A percentile compares a stretch with the other conserved stretches of the same genome.
phyloP scores from a whole-genome alignment of 2,797 vertebrate species.

The Typhlichthys eigenmanni region DNA sequence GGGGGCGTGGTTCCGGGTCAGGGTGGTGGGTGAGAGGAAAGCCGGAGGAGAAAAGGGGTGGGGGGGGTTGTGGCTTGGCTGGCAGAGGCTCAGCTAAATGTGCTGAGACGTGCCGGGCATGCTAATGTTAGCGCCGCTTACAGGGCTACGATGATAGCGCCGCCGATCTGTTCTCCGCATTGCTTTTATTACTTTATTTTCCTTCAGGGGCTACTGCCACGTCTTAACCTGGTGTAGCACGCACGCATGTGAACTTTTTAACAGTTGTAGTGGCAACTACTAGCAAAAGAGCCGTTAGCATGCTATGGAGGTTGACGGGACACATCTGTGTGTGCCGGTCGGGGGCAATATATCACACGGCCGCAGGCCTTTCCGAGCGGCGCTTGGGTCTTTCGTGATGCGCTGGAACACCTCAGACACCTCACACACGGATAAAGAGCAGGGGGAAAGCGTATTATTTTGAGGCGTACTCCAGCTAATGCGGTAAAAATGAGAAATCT shows the following conservation, averaged over 20 bases:
- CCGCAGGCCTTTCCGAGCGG: constrained; percentile 37
- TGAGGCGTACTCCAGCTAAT: constrained; percentile 49
- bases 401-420: not conserved
- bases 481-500: constrained; percentile 33
- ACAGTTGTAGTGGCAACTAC: too few relatives aligned
- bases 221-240: too few relatives aligned
- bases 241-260: too few relatives aligned
- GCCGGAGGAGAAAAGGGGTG: constrained; percentile 30
- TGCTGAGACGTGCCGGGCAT: constrained; percentile 54
- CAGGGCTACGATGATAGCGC: too few relatives aligned
- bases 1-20: not conserved
- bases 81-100: constrained; percentile 36
- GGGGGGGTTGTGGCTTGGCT: constrained; percentile 39
- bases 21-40: not conserved
- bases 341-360: constrained; percentile 49
- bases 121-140: constrained; percentile 47
- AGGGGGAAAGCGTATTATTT: constrained; percentile 39
- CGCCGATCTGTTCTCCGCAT: too few relatives aligned
- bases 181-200: too few relatives aligned
- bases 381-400: constrained; percentile 28
- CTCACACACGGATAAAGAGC: constrained; percentile 46
- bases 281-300: too few relatives aligned
- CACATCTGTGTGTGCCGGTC: not conserved
- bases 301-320: too few relatives aligned
- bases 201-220: too few relatives aligned